phyloP scores from a whole-genome alignment of 23 tunicate species.

The Botrylloides violaceus region DNA sequence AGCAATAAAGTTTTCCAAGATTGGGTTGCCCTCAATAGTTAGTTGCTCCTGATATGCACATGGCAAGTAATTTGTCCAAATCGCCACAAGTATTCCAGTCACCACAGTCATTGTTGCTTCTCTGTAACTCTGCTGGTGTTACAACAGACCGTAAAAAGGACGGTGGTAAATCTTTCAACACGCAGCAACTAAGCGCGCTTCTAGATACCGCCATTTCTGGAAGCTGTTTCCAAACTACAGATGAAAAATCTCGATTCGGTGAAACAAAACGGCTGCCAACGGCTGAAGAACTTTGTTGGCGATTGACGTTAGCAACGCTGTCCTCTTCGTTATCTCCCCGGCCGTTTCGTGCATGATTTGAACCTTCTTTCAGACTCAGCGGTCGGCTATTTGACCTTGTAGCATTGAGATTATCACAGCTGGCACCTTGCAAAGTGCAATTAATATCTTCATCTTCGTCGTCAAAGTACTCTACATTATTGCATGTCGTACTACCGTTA shows the following conservation, averaged over 20 bases:
- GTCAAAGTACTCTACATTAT: constrained; percentile 58
- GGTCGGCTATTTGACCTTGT: not conserved
- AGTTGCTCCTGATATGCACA: too few species aligned
- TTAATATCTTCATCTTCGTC: constrained; percentile 18
- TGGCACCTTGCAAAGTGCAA: not conserved
- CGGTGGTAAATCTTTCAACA: constrained; percentile 38
- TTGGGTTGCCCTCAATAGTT: too few species aligned
- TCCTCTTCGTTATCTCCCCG: constrained; percentile 8
- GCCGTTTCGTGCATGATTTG: not conserved
- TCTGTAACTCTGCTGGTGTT: constrained; percentile 2
- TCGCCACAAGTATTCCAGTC: not conserved
- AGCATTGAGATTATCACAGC: not conserved
- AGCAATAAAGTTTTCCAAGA: too few species aligned
- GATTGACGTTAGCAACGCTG: not conserved
- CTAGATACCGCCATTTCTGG: constrained; percentile 57
- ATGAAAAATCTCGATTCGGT: not conserved
- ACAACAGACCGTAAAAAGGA: constrained; percentile 35
- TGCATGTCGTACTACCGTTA: constrained; percentile 60
- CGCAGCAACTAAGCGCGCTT: constrained; percentile 87
- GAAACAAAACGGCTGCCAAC: not conserved
- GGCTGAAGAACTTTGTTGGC: not conserved
- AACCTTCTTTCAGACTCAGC: not conserved
- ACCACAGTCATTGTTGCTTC: constrained; percentile 9
- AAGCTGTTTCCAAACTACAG: constrained; percentile 34
- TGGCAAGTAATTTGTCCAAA: constrained; percentile 5